These are phyloP conservation scores for Myocastor coypus DNA, from an alignment of 2,113 vertebrate species.

Conservation along the genomic window DNA sequence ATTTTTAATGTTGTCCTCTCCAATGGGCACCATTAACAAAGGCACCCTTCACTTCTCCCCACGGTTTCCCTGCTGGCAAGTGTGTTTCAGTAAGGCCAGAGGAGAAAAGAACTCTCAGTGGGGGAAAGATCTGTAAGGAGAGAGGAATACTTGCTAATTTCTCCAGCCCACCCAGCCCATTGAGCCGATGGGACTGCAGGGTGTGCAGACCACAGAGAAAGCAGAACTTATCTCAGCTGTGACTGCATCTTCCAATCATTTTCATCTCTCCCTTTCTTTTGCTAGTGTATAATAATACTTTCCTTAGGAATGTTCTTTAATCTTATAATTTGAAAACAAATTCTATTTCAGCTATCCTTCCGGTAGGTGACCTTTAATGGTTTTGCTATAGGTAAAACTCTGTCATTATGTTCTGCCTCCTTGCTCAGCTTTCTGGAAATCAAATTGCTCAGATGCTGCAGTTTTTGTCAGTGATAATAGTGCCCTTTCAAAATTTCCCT, in stretches of 20 bases:
- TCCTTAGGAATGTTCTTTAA: conserved; percentile 84
- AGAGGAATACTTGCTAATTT: conserved; percentile 58
- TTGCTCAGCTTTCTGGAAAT: conserved; percentile 77
- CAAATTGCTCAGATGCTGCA: conserved; percentile 76
- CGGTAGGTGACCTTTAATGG: conserved; percentile 83
- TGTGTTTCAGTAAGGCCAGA: conserved; percentile 48
- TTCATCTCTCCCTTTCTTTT: conserved; percentile 83
- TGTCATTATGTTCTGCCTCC: conserved; percentile 78
- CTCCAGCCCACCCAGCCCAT: conserved; percentile 26
- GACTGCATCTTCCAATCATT: conserved; percentile 78
- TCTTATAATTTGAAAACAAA: conserved; percentile 88
- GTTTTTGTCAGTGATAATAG: conserved; percentile 84
- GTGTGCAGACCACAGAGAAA: conserved; percentile 10
- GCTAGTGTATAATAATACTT: conserved; percentile 82
- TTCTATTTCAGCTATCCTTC: conserved; percentile 83
- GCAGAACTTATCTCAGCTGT: conserved; percentile 78
- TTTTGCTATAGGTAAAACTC: conserved; percentile 80
- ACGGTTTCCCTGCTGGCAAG: conserved; percentile 35
- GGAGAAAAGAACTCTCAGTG: conserved; percentile 48
- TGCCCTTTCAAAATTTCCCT: conserved; percentile 82
- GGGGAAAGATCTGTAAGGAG: background rate
- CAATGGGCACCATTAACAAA: conserved; percentile 72
- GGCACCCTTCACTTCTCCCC: conserved; percentile 45
- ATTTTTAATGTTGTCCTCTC: conserved; percentile 82
- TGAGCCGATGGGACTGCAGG: background rate